Percentiles rank a stretch among this genome's conserved stretches.
These are phyloP conservation scores for Xiphophorus maculatus DNA, from an alignment of 2,113 vertebrate species.

Conservation along the genomic window DNA sequence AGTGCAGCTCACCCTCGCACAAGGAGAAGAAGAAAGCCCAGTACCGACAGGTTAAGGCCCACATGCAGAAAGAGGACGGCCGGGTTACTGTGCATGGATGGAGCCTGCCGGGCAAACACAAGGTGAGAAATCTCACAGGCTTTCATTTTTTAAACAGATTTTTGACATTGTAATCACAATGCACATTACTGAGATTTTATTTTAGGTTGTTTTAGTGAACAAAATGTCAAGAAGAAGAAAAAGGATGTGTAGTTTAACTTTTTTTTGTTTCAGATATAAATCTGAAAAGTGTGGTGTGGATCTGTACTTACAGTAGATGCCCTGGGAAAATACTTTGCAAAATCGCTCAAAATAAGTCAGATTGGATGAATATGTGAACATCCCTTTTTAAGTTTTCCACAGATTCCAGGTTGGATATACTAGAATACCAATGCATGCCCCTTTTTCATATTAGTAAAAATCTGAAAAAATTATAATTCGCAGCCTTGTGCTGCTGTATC, in stretches of 20 bases:
- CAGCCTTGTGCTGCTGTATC: not conserved
- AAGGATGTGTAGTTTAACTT: not conserved
- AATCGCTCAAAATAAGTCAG: not conserved
- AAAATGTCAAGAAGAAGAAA: not conserved
- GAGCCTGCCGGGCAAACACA: constrained; percentile 96
- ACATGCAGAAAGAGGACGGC: constrained; percentile 93
- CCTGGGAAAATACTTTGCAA: not conserved
- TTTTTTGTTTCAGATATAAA: not conserved
- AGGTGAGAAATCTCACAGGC: constrained; percentile 78
- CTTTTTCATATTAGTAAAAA: not conserved
- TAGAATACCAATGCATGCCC: too few relatives aligned
- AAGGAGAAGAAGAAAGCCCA: constrained; percentile 95
- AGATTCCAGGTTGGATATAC: too few relatives aligned
- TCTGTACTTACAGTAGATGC: not conserved
- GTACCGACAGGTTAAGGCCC: constrained; percentile 95
- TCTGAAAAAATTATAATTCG: not conserved
- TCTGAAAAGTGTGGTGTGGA: not conserved
- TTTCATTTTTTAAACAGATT: not conserved
- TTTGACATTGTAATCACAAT: not conserved
- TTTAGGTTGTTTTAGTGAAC: not conserved
- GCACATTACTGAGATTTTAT: not conserved
- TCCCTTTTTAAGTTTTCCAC: too few relatives aligned
- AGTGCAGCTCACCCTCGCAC: constrained; percentile 80
- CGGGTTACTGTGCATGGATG: constrained; percentile 92
- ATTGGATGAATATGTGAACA: not conserved